Evolutionary conservation across 2,888 invertebrate species (phyloP), one percentile per base, ranked within the genome.

Genomic region (Lithosia quadra): DNA sequence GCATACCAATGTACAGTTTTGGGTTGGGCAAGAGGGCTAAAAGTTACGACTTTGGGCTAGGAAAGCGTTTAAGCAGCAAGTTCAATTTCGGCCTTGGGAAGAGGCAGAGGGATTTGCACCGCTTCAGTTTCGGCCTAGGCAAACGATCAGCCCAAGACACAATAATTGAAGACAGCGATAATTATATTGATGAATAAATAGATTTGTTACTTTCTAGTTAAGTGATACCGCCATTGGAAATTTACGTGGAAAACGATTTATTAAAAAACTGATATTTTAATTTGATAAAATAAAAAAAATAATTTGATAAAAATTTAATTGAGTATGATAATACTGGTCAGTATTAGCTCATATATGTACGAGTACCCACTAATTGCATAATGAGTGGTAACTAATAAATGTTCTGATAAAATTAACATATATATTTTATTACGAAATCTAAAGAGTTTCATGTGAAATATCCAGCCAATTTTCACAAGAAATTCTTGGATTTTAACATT

Each of bases 1-100:
- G 95, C 55, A 83, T 92, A 5, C 90, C 93, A 2, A 82, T 91
- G 36, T 95, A 95, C 87, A 94, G 91, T 76, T 95, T 95, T 72
- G 95, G 95, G 0, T 85, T 95, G 4, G 95, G 95, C 65, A 95
- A 95, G 75, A 88, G 95, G 10, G 92, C 92, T 3, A 83, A 88
- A 56, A 88, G 75, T 73, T 96, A 95, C 88, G 93, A 93, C 76
- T 96, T 96, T 78, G 96, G 96, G 0, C 87, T 96, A 4, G 96
- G 96, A 5, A 96, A 96, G 71, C 93, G 96, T 1, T 82, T 87
- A 63, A 88, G 81, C 79, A 88, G 90, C 90, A 89, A 95, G 82
- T 95, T 96, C 90, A 95, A 96, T 87, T 95, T 96, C 83, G 95
- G 96, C 24, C 88, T 96, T 24, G 96, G 96, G 21, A 95, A 95